phyloP scores from a whole-genome alignment of 30 jellyfish, hydroid and myxozoan genomes.

The Aurelia coerulea region DNA sequence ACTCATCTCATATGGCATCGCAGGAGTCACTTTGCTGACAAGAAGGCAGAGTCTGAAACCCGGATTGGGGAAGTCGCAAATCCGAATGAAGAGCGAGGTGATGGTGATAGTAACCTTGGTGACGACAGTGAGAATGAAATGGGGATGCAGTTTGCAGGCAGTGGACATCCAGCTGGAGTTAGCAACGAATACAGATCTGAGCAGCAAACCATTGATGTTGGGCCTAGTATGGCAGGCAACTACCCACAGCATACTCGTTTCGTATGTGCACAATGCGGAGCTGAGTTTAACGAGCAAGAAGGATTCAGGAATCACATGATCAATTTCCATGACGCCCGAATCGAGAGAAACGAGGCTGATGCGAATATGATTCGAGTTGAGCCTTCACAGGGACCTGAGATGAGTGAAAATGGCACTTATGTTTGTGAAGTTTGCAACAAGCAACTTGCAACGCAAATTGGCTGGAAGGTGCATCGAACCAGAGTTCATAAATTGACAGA shows the following conservation, averaged over 20 bases:
- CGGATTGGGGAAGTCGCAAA: conserved; percentile 13
- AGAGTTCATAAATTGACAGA: conserved; percentile 57
- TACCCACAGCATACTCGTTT: conserved; percentile 21
- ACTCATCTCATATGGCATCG: conserved; percentile 84
- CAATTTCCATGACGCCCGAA: conserved; percentile 27
- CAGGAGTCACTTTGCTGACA: conserved; percentile 63
- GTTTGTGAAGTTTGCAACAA: conserved; percentile 62
- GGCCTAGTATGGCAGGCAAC: no score
- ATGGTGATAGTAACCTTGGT: conserved; percentile 1
- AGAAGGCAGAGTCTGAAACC: conserved; percentile 20
- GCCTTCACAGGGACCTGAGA: conserved; percentile 12
- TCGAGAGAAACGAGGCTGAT: conserved; percentile 13
- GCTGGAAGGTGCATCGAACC: conserved; percentile 77
- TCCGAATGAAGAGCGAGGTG: conserved; percentile 12
- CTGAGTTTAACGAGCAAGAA: conserved; percentile 47
- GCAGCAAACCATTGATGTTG: not conserved
- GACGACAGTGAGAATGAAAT: conserved; percentile 17
- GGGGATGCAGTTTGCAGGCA: not conserved
- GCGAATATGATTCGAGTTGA: conserved; percentile 9
- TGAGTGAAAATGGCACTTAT: conserved; percentile 25
- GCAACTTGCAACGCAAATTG: conserved; percentile 56
- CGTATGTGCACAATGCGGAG: conserved; percentile 59
- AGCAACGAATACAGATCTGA: not conserved
- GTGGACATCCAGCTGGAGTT: conserved; percentile 12
- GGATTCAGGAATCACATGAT: conserved; percentile 56